Evolutionary conservation across 2,113 vertebrate genomes (phyloP), one percentile per base, ranked within the genome.

Genomic region (Mystacornis crossleyi): DNA sequence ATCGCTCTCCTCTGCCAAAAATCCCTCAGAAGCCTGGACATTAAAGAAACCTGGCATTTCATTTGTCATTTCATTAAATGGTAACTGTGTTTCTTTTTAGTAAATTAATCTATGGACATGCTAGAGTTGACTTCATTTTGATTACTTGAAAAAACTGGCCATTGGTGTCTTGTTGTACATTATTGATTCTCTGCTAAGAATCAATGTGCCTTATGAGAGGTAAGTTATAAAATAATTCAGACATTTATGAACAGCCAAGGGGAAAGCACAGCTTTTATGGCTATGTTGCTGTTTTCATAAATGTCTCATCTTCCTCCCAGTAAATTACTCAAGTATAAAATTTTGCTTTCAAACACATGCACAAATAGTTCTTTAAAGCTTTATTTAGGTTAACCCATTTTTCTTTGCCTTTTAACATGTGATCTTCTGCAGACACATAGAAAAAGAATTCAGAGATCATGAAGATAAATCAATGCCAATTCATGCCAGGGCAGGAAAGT

Each of bases 331-430:
- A 29, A 69, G 10, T 78, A 31, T 83, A 78, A 88, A 91, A 93
- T 89, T 58, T 42, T 64, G 40, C 57, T 86, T 95, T 92, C 78
- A 62, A 86, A 72, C 62, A 42, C 8, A 3, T 65, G 24, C 62
- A 70, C 40, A 58, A 51, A 47, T 88, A 62, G 21, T 96, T 88
- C 8, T 83, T 34, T 57, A 70, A 94, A 93, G 20, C 17, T 95
- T 81, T 69, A 17, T 92, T 79, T 90, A 64, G 43, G 31, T 78
- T 92, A 96, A 80, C 24, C 17, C 7, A 65, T 67, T 90, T 89
- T 89, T 95, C 29, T 79, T 89, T 96, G 60, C 81, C 58, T 88
- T 90, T 93, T 91, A 93, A 95, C 8, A 3, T 62, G 61, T 81
- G 93, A 47, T 61, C 28, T 48, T 86, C 16, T 40, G 38, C 73